Conservation (phyloP, 2,797 vertebrate genomes). For the Pampus argenteus region DNA sequence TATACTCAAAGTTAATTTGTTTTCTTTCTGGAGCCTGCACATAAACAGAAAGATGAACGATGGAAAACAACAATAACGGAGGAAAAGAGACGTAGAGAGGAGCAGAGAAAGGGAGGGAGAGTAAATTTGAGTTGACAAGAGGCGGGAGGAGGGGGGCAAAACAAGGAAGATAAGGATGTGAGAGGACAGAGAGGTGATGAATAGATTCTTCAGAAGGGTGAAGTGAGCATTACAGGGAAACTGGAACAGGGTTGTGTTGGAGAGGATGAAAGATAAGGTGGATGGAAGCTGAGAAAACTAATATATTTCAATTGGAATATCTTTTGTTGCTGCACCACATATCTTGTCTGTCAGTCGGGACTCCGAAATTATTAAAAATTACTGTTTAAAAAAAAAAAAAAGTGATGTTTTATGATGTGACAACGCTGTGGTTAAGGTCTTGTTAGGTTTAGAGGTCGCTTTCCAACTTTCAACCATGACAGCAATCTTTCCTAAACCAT, state of each 20-base stretch:
- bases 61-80: not conserved
- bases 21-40: not conserved
- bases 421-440: too few relatives aligned
- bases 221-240: slow-evolving; percentile 14
- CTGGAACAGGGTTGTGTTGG: not conserved
- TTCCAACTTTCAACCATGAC: too few relatives aligned
- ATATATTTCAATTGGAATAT: too few relatives aligned
- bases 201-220: slow-evolving; percentile 26
- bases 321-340: too few relatives aligned
- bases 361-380: too few relatives aligned
- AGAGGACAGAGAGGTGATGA: slow-evolving; percentile 31
- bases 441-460: too few relatives aligned
- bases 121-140: slow-evolving; percentile 32
- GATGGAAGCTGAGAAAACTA: too few relatives aligned
- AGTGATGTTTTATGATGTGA: too few relatives aligned
- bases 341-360: too few relatives aligned
- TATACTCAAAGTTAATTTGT: slow-evolving; percentile 1
- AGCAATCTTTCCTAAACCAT: too few relatives aligned
- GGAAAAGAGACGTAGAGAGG: not conserved
- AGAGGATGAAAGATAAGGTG: slow-evolving; percentile 16
- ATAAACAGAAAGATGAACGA: not conserved
- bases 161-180: slow-evolving; percentile 42
- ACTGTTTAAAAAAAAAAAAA: too few relatives aligned
- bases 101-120: slow-evolving; percentile 6
- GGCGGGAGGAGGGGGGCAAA: slow-evolving; percentile 5